Percentiles rank a stretch among this genome's conserved stretches.
These are phyloP conservation scores for Stomatorhinus walkeri DNA, from an alignment of 2,797 vertebrate genomes.

Conservation along the genomic window DNA sequence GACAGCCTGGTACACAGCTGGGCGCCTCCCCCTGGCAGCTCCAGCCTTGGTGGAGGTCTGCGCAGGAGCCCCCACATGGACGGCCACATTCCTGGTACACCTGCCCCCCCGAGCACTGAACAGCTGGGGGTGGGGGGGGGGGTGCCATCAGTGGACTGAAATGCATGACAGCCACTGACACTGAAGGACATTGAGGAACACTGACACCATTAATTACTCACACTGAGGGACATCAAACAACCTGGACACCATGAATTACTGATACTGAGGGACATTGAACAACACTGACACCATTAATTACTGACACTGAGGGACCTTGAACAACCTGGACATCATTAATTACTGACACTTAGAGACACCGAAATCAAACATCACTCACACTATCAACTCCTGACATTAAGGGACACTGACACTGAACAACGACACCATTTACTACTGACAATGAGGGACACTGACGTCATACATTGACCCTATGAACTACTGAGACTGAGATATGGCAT, in stretches of 20 bases:
- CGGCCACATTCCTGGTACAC: slow-evolving; percentile 71
- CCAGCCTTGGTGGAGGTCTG: slow-evolving; percentile 50
- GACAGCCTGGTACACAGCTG: slow-evolving; percentile 75
- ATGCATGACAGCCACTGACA: not conserved
- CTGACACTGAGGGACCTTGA: not conserved
- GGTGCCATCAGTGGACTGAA: not conserved
- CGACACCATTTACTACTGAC: not conserved
- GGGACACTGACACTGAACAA: not conserved
- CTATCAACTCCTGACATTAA: not conserved
- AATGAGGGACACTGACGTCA: not conserved
- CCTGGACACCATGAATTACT: not conserved
- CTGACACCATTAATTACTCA: not conserved
- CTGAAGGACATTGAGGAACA: not conserved
- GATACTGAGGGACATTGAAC: not conserved
- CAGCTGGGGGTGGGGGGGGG: slow-evolving; percentile 43
- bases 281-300: not conserved
- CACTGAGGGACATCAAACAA: not conserved
- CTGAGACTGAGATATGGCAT: not conserved
- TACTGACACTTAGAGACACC: not conserved
- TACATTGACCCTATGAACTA: not conserved
- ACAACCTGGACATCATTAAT: not conserved
- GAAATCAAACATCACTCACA: not conserved
- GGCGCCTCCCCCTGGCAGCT: slow-evolving; percentile 46
- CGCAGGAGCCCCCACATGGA: slow-evolving; percentile 61
- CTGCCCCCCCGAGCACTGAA: slow-evolving; percentile 68